Conservation (phyloP, 2,797 vertebrate species). For the Arnoldichthys spilopterus region DNA sequence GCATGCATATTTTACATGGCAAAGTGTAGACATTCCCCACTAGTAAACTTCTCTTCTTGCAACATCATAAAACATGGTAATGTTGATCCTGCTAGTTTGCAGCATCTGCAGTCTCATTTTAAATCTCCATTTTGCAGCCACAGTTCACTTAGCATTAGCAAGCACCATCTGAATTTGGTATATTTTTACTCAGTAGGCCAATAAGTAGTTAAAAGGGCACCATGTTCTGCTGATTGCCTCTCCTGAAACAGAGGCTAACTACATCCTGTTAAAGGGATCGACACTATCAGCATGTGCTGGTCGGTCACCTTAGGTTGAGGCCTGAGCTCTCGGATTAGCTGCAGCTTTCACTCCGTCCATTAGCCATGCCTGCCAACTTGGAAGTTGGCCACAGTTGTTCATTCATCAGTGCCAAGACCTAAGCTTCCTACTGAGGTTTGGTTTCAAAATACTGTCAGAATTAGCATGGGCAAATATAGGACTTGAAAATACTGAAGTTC, state of each 20-base stretch:
- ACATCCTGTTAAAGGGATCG: background rate
- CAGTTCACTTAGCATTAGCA: background rate
- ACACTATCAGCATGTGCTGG: background rate
- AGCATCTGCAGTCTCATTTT: background rate
- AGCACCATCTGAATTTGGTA: slow-evolving; percentile 10
- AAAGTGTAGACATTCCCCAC: background rate
- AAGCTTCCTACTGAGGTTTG: background rate
- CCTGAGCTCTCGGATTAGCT: slow-evolving; percentile 14
- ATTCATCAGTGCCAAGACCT: slow-evolving; percentile 22
- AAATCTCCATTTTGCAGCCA: background rate
- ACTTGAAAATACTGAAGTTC: slow-evolving; percentile 11
- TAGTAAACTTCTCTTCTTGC: background rate
- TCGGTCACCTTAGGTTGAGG: slow-evolving; percentile 1
- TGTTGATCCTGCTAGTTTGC: background rate
- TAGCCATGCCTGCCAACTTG: slow-evolving; percentile 21
- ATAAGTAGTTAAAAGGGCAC: background rate
- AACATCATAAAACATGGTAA: background rate
- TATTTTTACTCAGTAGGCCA: background rate
- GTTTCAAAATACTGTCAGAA: slow-evolving; percentile 5
- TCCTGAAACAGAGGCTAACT: background rate
- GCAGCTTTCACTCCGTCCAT: slow-evolving; percentile 8
- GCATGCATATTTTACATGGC: background rate
- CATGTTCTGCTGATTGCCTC: background rate
- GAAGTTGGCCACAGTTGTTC: slow-evolving; percentile 22
- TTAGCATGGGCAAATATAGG: slow-evolving; percentile 14